phyloP scores from a whole-genome alignment of 1,140 invertebrate species.

The Lordiphosa stackelbergi region DNA sequence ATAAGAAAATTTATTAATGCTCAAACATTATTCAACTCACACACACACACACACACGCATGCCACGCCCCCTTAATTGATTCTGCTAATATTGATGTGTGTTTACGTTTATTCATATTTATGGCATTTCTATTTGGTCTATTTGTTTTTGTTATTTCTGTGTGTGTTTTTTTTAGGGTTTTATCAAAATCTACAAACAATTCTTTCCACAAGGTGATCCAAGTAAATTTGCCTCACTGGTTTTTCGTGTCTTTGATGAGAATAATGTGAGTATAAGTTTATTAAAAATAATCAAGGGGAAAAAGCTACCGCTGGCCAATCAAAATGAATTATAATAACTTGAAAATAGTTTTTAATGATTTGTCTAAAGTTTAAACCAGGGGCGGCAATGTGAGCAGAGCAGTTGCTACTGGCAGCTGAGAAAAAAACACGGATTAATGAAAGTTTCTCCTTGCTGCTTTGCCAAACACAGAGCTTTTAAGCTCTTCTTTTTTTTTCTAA shows the following conservation, averaged over 20 bases:
- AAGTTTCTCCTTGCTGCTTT: too few relatives aligned
- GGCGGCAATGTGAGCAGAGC: too few relatives aligned
- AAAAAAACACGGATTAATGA: too few relatives aligned
- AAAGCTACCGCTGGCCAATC: too few relatives aligned
- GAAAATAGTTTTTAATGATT: too few relatives aligned
- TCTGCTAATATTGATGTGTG: slow-evolving; percentile 28
- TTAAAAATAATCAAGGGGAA: too few relatives aligned
- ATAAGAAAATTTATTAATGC: slow-evolving; percentile 71
- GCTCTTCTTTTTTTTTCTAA: too few relatives aligned
- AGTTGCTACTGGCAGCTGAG: too few relatives aligned
- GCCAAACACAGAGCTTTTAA: too few relatives aligned
- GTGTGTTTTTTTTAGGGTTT: slow-evolving; percentile 86
- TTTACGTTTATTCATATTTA: neutral
- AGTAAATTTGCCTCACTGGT: slow-evolving; percentile 98
- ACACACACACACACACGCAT: slow-evolving; percentile 24
- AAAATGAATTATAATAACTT: too few relatives aligned
- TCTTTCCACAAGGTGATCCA: slow-evolving; percentile 98
- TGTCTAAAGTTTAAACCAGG: too few relatives aligned
- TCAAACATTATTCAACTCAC: slow-evolving; percentile 49
- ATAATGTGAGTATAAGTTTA: slow-evolving; percentile 88
- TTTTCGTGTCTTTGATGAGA: slow-evolving; percentile 98
- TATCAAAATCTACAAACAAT: slow-evolving; percentile 99
- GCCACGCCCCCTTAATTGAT: slow-evolving; percentile 39
- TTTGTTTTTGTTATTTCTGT: neutral
- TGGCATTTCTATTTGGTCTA: slow-evolving; percentile 1